Base-by-base conservation (phyloP, 2,888 invertebrate species). In the Yponomeuta sedellus region DNA sequence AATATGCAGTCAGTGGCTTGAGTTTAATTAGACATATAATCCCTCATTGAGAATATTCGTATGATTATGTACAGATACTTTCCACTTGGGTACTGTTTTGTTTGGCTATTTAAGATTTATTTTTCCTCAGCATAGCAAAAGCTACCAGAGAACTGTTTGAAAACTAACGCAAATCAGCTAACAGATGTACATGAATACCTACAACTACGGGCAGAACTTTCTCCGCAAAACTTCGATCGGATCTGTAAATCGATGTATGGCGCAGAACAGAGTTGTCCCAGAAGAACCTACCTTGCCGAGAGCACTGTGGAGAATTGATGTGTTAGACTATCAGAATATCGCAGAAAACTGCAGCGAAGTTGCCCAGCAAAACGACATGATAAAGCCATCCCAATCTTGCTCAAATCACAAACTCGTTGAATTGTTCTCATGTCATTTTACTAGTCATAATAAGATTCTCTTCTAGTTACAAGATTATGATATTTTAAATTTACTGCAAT, bases 141-240 rank as follows among this genome's bases (percentile, higher is more conserved):
- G 16, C 1, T 12, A 16, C 44, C 44, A 16, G 44, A 12, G 16
- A 52, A 52, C 44, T 16, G 0, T 52, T 52, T 16, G 2, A 52
- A 52, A 52, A 52, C 16, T 16, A 52, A 52, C 44, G 16, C 44
- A 52, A 16, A 52, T 52, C 1, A 52, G 44, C 44, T 16, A 16
- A 16, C 44, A 52, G 16, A 52, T 52, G 16, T 52, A 52, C 44
- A 1, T 16, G 44, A 12, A 16, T 16, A 52, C 44, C 16, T 16
- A 52, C 44, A 52, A 52, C 44, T 1, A 16, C 44, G 16, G 44
- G 44, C 44, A 52, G 34, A 34, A 63, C 63, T 63, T 63, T 63
- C 63, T 28, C 63, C 40, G 63, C 44, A 44, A 63, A 63, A 63
- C 44, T 63, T 11, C 44, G 40, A 22, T 28, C 11, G 20, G 44